Evolutionary conservation across 2,113 vertebrate species (phyloP), one percentile per base, ranked within the genome.

Genomic region (Tylochromis polylepis): DNA sequence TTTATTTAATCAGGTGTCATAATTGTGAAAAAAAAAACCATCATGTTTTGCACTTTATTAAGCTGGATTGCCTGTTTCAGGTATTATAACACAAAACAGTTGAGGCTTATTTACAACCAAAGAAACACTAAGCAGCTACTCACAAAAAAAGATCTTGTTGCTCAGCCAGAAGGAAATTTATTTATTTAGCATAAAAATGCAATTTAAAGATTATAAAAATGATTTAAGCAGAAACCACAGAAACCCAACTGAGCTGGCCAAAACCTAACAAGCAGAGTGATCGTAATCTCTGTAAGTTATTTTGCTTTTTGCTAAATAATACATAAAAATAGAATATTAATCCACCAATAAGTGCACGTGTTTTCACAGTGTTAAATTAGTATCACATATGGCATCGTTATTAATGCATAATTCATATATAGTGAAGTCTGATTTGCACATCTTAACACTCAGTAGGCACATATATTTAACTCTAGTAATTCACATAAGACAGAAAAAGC

Each of bases 81-180:
- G 41, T 29, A 72, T 72, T 72, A 29, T 72, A 83, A 89, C 59
- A 90, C 11, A 88, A 24, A 86, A 79, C 27, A 81, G 22, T 55
- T 4, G 81, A 5, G n/a, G 31, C 86, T 87, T 62, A 83, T 82
- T 67, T 36, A 83, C 59, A 92, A 65, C 29, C 72, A 91, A 88
- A 38, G 22, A 87, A 77, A 57, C 24, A 84, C 24, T 57, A 59
- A 88, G 82, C 46, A n/a, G 65, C 87, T 91, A 49, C 78, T 87
- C 78, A 93, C 81, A 91, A 88, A 88, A 92, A 84, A 89, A 85
- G 51, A 62, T 91, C 51, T 90, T 92, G 87, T 91, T 93, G 81
- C 88, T 91, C 88, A 85, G 87, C 79, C 62, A 90, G 65, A 88
- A 51, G 22, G 46, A 31, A 62, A 79, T 62, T 6, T 4, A 2